Evolutionary conservation across 2,797 vertebrate species (phyloP), one percentile per base, ranked within the genome.

Genomic region (Pseudotriccus pelzelni): DNA sequence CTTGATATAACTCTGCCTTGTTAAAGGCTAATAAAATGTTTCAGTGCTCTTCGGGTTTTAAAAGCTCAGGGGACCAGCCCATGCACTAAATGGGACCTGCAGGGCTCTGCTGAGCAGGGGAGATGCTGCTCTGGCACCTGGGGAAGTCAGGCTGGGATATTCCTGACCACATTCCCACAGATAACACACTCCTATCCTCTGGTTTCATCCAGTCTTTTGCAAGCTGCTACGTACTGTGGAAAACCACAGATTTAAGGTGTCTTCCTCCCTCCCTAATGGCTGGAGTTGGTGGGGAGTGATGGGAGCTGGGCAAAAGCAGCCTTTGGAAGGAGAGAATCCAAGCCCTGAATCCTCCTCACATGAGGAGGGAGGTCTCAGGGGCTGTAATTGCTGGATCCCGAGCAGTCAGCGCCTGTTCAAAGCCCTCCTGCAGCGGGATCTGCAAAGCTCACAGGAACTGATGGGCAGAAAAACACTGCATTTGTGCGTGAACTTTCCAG

Each of bases 21-120:
- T 94, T 66, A 67, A 85, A 92, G 90, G 77, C 91, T 81, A 91
- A 96, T 96, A 87, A 95, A 96, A 52, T 23, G 55, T 87, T 92
- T 58, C 75, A 47, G 68, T 30, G 75, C 78, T 85, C 53, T 46
- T 21, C 14, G 28, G 89, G 74, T 36, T 85, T 81, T 52, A 15
- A 62, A 60, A 62, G 30, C 68, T 39, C 62, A 8, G 3, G 53
- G 92, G 68, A 55, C 53, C 17, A 34, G 68, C 53, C 8, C 78
- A n/a, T 25, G 7, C 67, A 19, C 37, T 27, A 0, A 4, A 27
- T 14, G 24, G 58, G 55, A 30, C 21, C 18, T 9, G 6, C 27
- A 4, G n/a, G 20, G 58, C 58, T 30, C 39, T 27, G 70, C 73
- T n/a, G 59, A 7, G 6, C 67, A 56, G n/a, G n/a, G 23, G 30